phyloP scores from a whole-genome alignment of 1,140 invertebrate genomes.

The Bombus superbus region DNA sequence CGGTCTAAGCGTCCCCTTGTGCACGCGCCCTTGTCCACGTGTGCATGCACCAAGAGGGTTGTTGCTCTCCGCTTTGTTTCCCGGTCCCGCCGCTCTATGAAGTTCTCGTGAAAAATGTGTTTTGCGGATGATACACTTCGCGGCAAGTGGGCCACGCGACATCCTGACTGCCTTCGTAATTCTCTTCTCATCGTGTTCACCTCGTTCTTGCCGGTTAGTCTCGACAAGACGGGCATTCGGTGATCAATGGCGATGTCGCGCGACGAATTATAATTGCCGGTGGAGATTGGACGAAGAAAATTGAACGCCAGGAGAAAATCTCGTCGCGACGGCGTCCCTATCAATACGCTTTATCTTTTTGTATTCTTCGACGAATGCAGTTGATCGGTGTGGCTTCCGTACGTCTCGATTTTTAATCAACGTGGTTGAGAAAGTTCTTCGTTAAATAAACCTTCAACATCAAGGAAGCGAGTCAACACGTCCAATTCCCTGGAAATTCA shows the following conservation, averaged over 20 bases:
- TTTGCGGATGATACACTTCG: conserved; percentile 23
- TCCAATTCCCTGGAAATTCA: background rate
- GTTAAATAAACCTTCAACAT: background rate
- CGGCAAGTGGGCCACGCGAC: conserved; percentile 5
- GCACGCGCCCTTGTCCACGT: conserved; percentile 7
- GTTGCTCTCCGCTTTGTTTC: conserved; percentile 38
- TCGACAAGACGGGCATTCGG: no score
- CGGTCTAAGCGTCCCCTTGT: conserved; percentile 44
- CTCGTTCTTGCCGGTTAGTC: background rate
- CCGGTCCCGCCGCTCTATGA: conserved; percentile 2
- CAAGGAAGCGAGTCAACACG: background rate
- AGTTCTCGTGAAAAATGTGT: conserved; percentile 31
- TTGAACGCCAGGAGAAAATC: background rate
- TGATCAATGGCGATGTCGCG: background rate
- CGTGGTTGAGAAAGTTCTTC: background rate
- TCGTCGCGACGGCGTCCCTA: background rate
- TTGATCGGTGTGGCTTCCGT: background rate
- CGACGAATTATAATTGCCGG: background rate
- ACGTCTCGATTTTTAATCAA: background rate
- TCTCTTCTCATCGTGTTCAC: background rate
- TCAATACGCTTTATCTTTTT: no score
- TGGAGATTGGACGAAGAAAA: background rate
- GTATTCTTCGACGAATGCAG: no score
- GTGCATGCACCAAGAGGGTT: background rate
- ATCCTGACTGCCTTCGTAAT: background rate